Conservation (phyloP, 1,140 invertebrate species). For the Drosophila carrolli region DNA sequence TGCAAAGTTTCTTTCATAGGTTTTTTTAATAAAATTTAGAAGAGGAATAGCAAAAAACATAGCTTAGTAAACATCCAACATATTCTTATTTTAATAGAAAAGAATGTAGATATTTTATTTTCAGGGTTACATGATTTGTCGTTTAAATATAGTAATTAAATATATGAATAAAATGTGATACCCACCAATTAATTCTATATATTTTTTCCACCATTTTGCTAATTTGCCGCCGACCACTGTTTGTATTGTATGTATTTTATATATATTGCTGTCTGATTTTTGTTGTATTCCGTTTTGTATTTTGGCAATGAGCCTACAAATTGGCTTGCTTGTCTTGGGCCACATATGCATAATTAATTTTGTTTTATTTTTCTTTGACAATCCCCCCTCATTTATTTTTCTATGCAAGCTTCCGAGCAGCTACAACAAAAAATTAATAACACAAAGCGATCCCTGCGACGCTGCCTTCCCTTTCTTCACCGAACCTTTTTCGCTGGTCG, state of each 20-base stretch:
- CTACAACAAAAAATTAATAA: constrained; percentile 48
- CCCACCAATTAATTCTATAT: background rate
- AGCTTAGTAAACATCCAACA: no score
- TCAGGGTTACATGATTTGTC: no score
- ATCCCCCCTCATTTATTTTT: constrained; percentile 28
- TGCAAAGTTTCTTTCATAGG: no score
- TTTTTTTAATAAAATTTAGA: no score
- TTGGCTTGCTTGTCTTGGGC: constrained; percentile 70
- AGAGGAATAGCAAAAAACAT: no score
- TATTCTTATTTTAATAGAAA: no score
- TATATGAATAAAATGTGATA: background rate
- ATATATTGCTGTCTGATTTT: constrained; percentile 8
- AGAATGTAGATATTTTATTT: no score
- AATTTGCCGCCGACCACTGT: background rate
- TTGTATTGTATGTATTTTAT: constrained; percentile 1
- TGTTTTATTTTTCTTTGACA: constrained; percentile 48
- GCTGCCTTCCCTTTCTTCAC: constrained; percentile 23
- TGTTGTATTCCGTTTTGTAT: constrained; percentile 33
- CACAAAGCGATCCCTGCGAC: constrained; percentile 40
- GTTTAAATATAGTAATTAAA: no score
- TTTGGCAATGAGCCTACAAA: constrained; percentile 77
- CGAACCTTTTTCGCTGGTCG: constrained; percentile 45
- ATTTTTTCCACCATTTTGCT: background rate
- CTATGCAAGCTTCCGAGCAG: constrained; percentile 49
- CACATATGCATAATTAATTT: constrained; percentile 71